Evolutionary conservation across 2,797 vertebrate species (phyloP).

Genomic region (Pangasius mekongensis): DNA sequence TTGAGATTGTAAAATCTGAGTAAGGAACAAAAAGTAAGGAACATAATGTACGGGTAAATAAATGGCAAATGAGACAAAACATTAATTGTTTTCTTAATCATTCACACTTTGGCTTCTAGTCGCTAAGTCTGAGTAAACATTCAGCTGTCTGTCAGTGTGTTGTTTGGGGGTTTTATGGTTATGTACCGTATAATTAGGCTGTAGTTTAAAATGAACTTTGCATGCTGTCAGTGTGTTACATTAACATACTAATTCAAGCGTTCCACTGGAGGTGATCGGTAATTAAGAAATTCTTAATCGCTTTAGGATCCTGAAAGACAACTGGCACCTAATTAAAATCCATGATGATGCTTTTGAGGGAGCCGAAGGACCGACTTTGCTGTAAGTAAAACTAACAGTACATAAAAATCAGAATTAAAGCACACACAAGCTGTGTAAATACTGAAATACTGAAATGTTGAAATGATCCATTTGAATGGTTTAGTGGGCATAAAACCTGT

Average conservation of each 20-base stretch:
- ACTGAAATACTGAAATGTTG: background rate
- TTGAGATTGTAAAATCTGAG: slow-evolving; percentile 41
- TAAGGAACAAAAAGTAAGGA: slow-evolving; percentile 59
- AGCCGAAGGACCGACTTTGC: slow-evolving; percentile 79
- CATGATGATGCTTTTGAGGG: slow-evolving; percentile 83
- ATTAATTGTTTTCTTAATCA: slow-evolving; percentile 68
- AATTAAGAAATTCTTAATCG: background rate
- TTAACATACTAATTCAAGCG: background rate
- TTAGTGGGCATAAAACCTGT: background rate
- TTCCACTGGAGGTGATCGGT: background rate
- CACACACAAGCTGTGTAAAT: background rate
- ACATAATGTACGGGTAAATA: slow-evolving; percentile 68
- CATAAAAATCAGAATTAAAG: background rate
- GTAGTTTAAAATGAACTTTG: slow-evolving; percentile 9
- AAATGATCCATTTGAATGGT: background rate
- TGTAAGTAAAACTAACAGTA: slow-evolving; percentile 78
- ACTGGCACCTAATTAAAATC: slow-evolving; percentile 79
- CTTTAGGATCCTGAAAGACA: slow-evolving; percentile 84
- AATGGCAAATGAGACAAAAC: slow-evolving; percentile 73
- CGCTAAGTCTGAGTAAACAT: slow-evolving; percentile 66
- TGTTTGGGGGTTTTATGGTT: slow-evolving; percentile 22
- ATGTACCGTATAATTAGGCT: slow-evolving; percentile 18
- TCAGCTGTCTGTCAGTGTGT: slow-evolving; percentile 50
- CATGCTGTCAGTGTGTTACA: background rate
- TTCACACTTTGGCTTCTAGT: slow-evolving; percentile 23